Percentiles rank a stretch among this genome's conserved stretches.
These are phyloP conservation scores for Sinocyclocheilus maitianheensis DNA, from an alignment of 2,113 vertebrate species.

Conservation along the genomic window DNA sequence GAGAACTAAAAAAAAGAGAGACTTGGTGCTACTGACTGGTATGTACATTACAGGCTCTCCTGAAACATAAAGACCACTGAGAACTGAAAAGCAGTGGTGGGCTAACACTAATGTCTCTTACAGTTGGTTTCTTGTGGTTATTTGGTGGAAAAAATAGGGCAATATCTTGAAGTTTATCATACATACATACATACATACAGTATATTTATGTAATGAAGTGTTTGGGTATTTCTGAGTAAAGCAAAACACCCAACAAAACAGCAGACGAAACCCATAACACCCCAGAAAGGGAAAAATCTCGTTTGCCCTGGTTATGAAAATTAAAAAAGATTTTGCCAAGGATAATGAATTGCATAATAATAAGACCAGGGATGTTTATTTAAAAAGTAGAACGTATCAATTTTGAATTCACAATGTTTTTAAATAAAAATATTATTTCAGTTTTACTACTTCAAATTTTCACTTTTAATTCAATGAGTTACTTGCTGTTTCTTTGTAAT, in stretches of 20 bases:
- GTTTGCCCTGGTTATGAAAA: not conserved
- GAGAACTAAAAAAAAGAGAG: not conserved
- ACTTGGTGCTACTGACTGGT: slow-evolving; percentile 23
- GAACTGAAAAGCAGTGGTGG: not conserved
- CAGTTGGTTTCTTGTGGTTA: slow-evolving; percentile 9
- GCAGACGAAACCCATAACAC: not conserved
- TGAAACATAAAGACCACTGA: slow-evolving; percentile 21
- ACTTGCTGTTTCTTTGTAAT: not conserved
- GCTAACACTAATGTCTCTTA: not conserved
- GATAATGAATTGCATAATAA: not conserved
- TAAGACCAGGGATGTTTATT: not conserved
- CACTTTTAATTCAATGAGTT: not conserved
- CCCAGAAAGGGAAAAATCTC: too few species aligned
- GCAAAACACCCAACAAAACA: not conserved
- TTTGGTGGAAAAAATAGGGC: not conserved
- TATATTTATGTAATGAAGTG: not conserved
- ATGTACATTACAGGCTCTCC: slow-evolving; percentile 28
- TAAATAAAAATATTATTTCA: too few species aligned
- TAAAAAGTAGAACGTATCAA: not conserved
- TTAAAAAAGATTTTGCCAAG: not conserved
- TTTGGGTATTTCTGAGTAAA: not conserved
- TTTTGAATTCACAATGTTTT: not conserved
- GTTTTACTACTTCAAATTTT: not conserved
- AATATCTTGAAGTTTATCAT: not conserved
- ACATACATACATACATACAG: too few species aligned